These are phyloP conservation scores for Megalurothrips usitatus DNA, from an alignment of 2,888 invertebrate species.

Conservation along the genomic window DNA sequence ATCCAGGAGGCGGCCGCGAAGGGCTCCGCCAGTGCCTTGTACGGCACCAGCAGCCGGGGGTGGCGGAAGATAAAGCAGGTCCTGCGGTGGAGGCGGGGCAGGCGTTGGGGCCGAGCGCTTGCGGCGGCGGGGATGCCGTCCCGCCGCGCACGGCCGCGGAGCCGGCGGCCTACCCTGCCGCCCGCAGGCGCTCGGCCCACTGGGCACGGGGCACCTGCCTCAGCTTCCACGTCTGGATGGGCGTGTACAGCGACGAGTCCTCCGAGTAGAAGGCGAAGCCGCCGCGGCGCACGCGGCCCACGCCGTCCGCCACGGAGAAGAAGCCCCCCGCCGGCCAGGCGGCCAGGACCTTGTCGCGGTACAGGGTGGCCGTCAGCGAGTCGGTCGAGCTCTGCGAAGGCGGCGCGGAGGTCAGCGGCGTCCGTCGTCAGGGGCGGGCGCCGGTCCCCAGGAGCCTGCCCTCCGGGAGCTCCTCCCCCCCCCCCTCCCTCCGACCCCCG, in stretches of 20 bases:
- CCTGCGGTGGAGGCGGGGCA: conserved; percentile 33
- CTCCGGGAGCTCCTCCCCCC: background rate
- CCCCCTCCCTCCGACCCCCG: background rate
- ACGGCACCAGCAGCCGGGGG: conserved; percentile 36
- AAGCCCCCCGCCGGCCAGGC: background rate
- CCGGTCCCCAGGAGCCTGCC: background rate
- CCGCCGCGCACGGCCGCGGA: background rate
- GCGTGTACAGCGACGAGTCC: conserved; percentile 35
- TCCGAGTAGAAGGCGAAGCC: conserved; percentile 19
- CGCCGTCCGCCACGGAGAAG: background rate
- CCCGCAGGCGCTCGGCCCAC: background rate
- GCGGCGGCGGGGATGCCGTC: background rate
- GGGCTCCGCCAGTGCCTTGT: conserved; percentile 36
- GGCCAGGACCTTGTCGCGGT: background rate
- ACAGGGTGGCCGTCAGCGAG: background rate
- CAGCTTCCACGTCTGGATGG: conserved; percentile 34
- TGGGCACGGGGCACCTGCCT: conserved; percentile 27
- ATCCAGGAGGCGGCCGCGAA: conserved; percentile 29
- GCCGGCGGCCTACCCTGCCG: background rate
- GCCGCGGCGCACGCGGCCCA: background rate
- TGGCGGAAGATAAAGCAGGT: conserved; percentile 37
- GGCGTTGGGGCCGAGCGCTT: background rate
- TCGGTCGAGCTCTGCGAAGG: background rate
- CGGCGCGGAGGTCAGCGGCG: background rate
- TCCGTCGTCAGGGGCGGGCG: background rate